A percentile compares a stretch with the other conserved stretches of the same genome.
Conservation (phyloP, 1,140 invertebrate species). For the Nebria ingens region DNA sequence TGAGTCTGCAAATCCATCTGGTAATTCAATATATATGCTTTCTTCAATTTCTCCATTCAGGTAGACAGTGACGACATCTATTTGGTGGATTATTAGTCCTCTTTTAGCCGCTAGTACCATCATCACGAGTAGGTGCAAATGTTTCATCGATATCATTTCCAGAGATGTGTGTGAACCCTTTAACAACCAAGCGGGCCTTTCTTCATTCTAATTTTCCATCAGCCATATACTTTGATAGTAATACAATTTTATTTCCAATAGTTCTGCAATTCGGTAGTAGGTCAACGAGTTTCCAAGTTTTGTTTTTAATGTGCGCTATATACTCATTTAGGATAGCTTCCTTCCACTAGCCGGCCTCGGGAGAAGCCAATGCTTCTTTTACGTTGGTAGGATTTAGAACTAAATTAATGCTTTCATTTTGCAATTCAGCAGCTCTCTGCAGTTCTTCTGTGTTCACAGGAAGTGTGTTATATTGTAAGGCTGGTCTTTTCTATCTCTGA, state of each 20-base stretch:
- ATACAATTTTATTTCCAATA: conserved; percentile 29
- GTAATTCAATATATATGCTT: conserved; percentile 31
- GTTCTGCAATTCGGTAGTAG: conserved; percentile 21
- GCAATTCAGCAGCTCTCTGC: neutral
- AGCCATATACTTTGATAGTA: conserved; percentile 24
- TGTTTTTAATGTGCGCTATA: conserved; percentile 12
- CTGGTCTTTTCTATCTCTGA: conserved; percentile 12
- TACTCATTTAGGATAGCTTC: neutral
- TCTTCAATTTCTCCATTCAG: conserved; percentile 32
- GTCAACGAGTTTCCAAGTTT: conserved; percentile 21
- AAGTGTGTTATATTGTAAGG: neutral
- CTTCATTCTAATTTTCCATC: conserved; percentile 23
- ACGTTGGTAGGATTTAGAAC: conserved; percentile 10
- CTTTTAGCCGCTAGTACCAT: conserved; percentile 22
- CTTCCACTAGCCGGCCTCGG: conserved; percentile 20
- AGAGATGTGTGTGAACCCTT: conserved; percentile 31
- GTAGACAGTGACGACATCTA: conserved; percentile 36
- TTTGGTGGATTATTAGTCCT: conserved; percentile 23
- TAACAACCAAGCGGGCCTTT: conserved; percentile 36
- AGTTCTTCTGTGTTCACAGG: neutral
- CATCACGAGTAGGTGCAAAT: conserved; percentile 27
- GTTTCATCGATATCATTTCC: conserved; percentile 31
- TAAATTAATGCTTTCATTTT: conserved; percentile 16
- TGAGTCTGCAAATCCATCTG: conserved; percentile 14
- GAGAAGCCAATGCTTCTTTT: neutral